Evolutionary conservation across 1,140 invertebrate species (phyloP), one percentile per base, ranked within the genome.

Genomic region (Sweltsa coloradensis): DNA sequence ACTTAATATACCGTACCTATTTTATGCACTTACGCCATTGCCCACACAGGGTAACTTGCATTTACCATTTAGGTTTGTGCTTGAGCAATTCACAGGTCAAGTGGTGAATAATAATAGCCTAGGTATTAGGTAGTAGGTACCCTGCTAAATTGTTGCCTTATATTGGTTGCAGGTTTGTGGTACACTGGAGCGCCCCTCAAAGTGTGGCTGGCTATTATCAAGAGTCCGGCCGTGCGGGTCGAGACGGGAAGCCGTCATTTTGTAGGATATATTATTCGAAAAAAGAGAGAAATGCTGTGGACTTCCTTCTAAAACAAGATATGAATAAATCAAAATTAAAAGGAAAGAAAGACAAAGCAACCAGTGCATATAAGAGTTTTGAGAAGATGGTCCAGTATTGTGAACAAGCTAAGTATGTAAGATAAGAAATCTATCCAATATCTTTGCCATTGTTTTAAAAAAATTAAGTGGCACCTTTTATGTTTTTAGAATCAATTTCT

Each of bases 131-230:
- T 39, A 19, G 5, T 21, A 24, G 23, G 2, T 25, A 43, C 16
- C 7, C 18, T 34, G 14, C 14, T 40, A 21, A 42, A n/a, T 48
- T 39, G 41, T 47, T 51, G 48, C 25, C 41, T n/a, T n/a, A n/a
- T n/a, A n/a, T n/a, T n/a, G n/a, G n/a, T n/a, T 55, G 34, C 50
- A 83, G 85, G 53, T 89, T 91, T 71, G 89, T 94, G 16, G 79
- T 85, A 29, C 93, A 97, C 67, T 97, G 91, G 91, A 87, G 86
- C 43, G 72, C 88, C n/a, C 81, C 89, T 1, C 85, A 90, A 58
- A 89, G 84, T 49, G 61, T 76, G 47, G 66, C 73, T n/a, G 68
- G 64, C 0, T 75, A 76, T 57, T 76, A 76, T 53, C 74, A 76
- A 59, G 73, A 81, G 57, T 77, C 75, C 11, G 79, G 79, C 4